phyloP scores from a whole-genome alignment of 2,113 vertebrate genomes.

The Oceanodroma tethys region DNA sequence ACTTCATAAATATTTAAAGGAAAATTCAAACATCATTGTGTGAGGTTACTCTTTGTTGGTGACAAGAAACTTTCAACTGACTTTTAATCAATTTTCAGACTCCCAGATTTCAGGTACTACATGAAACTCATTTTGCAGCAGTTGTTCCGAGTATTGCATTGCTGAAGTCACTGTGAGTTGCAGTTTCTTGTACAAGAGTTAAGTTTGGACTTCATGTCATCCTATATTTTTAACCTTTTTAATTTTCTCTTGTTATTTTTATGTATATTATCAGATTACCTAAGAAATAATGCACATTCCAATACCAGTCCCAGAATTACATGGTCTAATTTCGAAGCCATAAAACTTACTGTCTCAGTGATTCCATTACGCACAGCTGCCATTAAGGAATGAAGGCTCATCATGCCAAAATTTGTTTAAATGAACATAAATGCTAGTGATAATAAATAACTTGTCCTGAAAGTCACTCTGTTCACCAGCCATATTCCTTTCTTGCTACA shows the following conservation, averaged over 20 bases:
- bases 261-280: not conserved
- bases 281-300: not conserved
- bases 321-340: not conserved
- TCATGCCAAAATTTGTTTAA: conserved; percentile 21
- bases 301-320: not conserved
- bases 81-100: not conserved
- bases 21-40: not conserved
- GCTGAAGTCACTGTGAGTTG: not conserved
- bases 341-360: not conserved
- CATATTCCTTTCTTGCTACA: not conserved
- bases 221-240: not conserved
- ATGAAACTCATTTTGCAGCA: not conserved
- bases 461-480: not conserved
- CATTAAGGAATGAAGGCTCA: not conserved
- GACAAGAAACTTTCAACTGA: not conserved
- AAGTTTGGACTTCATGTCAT: not conserved
- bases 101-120: not conserved
- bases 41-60: not conserved
- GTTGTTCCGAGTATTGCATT: not conserved
- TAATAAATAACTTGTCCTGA: not conserved
- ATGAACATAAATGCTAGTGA: conserved; percentile 9
- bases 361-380: not conserved
- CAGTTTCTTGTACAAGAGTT: not conserved
- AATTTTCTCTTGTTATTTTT: not conserved
- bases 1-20: not conserved